Conservation (phyloP, 1,140 invertebrate species). For the Diprion similis region DNA sequence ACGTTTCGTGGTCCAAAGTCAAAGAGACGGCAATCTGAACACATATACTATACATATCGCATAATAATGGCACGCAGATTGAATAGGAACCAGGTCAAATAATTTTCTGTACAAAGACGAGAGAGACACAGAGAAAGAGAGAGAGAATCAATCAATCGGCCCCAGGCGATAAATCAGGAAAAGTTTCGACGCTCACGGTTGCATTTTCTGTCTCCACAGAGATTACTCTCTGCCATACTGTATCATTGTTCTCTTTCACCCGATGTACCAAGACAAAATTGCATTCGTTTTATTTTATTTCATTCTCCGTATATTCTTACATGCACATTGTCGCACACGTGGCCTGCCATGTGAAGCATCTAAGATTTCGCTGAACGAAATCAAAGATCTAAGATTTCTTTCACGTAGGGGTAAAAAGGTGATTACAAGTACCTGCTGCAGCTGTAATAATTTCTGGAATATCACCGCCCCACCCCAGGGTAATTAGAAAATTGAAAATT, state of each 20-base stretch:
- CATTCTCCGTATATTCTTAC: no score
- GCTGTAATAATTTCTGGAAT: no score
- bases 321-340: no score
- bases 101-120: slow-evolving; percentile 2
- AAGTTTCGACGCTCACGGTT: slow-evolving; percentile 10
- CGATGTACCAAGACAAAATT: not conserved
- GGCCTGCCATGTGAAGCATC: no score
- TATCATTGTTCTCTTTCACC: not conserved
- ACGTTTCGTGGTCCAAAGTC: slow-evolving; percentile 22
- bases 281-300: no score
- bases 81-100: slow-evolving; percentile 44
- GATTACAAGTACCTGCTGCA: no score
- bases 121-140: not conserved
- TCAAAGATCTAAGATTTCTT: no score
- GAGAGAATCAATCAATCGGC: not conserved
- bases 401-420: no score
- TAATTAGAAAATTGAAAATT: no score
- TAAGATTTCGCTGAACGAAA: no score
- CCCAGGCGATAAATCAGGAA: not conserved
- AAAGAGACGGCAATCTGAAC: slow-evolving; percentile 22
- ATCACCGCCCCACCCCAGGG: no score
- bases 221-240: not conserved
- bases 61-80: slow-evolving; percentile 24
- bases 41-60: not conserved
- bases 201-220: not conserved